Evolutionary conservation across 2,113 vertebrate species (phyloP), one percentile per base, ranked within the genome.

Genomic region (Cheilinus undulatus): DNA sequence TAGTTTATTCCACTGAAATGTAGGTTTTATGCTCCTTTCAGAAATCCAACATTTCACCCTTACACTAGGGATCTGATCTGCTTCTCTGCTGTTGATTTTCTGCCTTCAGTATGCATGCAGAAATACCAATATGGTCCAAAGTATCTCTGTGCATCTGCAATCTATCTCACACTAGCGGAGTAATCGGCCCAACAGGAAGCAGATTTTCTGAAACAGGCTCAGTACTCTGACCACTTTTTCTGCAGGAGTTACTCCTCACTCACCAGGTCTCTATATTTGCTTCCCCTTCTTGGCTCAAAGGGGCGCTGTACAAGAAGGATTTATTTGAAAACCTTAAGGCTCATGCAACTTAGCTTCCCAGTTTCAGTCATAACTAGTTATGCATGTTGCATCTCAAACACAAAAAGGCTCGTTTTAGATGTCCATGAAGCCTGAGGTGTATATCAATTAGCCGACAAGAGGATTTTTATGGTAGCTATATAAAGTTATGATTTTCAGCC

Each of bases 191-290:
- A 15, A 17, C 38, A 13, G 40, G 4, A 19, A 42, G 7, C 40
- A 42, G 34, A n/a, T n/a, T 34, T 34, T 34, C 32, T 34, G 3
- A 34, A 6, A 42, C 17, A 19, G 17, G 14, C 13, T 7, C 20
- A 3, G 17, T 19, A 45, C 15, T 65, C 51, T 45, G 38, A 58
- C 36, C 36, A 45, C 48, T 24, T 43, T 0, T 1, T 59, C 24
- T 61, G 24, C 57, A 76, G 65, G 38, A 32, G 58, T 56, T 69
- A 26, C 11, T 30, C 30, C 24, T 54, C 58, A 69, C 65, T 61
- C 59, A 53, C 7, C 34, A 40, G 52, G 36, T 23, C 42, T 30
- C 38, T 38, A 45, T 53, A n/a, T 54, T 48, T 54, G 70, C 17
- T 59, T 27, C 17, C 13, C 38, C 14, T 40, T 40, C 38, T 40